phyloP scores from a whole-genome alignment of 2,797 vertebrate genomes.

The Rousettus madagascariensis region DNA sequence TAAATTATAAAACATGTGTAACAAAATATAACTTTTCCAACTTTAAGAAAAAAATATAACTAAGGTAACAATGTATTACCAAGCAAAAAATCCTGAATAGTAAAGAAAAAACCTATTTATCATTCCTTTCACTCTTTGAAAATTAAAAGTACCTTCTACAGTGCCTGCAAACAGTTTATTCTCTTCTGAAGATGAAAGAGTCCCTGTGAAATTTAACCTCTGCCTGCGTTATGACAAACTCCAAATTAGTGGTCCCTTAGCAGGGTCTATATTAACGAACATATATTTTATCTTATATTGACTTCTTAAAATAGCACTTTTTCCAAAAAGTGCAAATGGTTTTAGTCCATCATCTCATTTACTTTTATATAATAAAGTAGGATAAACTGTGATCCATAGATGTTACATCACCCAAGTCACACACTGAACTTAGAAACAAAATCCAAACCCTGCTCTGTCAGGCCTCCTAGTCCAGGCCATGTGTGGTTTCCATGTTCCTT shows the following conservation, averaged over 20 bases:
- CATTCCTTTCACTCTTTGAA: conserved; percentile 36
- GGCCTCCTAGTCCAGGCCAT: not conserved
- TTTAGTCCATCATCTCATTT: not conserved
- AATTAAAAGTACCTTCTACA: conserved; percentile 30
- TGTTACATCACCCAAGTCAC: not conserved
- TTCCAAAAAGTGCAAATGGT: not conserved
- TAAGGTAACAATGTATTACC: not conserved
- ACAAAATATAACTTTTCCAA: not conserved
- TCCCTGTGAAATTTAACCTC: conserved; percentile 28
- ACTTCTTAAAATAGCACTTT: conserved; percentile 35
- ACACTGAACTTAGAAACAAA: not conserved
- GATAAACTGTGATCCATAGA: not conserved
- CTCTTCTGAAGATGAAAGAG: conserved; percentile 48
- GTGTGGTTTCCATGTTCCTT: not conserved
- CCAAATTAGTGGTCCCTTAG: conserved; percentile 22
- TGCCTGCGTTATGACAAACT: conserved; percentile 44
- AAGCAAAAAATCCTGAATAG: conserved; percentile 43
- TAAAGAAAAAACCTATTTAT: conserved; percentile 44
- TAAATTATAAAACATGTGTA: conserved; percentile 51
- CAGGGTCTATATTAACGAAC: not conserved
- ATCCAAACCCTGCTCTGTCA: not conserved
- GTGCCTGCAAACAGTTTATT: conserved; percentile 1
- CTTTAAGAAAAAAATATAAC: not conserved
- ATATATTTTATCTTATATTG: conserved; percentile 42
- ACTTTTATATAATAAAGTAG: conserved; percentile 32